Base-by-base conservation (phyloP, 2,113 vertebrate species). In the Microcebus jonahi region DNA sequence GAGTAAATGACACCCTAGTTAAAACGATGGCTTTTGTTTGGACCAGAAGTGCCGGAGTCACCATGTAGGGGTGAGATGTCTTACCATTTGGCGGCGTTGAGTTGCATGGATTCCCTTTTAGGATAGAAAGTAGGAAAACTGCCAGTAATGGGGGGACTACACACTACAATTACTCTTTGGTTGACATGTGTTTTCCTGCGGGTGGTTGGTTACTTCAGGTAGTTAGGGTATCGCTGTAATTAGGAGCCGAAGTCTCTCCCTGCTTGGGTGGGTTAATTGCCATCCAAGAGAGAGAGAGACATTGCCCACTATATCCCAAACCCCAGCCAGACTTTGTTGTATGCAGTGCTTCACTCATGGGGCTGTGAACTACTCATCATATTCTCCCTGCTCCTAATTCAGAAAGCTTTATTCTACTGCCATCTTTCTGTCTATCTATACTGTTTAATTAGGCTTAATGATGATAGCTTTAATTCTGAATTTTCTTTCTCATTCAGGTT, bases 11-110 rank as follows among this genome's bases (percentile, higher is more conserved):
- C 80, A 65, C 36, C 65, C 57, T 55, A 12, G 20, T 73, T 42
- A 42, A 21, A 80, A 87, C 25, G 12, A 23, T 61, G 81, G 85
- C 92, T 97, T 97, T 95, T 95, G 90, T 97, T 73, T 92, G 81
- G 77, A 55, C 53, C 73, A 27, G n/a, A 70, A 82, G 88, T 84
- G 70, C 50, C 13, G 13, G 91, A 92, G 84, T 92, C 70, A 31
- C n/a, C 39, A 2, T 31, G 0, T 5, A 63, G 65, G 48, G 59
- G n/a, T 77, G 87, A 96, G 53, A 73, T 73, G 50, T 25, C 61
- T 83, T 70, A 39, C 34, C 61, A 6, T 87, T 87, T 81, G 67
- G 77, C 29, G 5, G 71, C 18, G 11, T 39, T 65, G 42, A 75
- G 55, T n/a, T n/a, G 9, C 50, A 10, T 65, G 53, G 29, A 53